These are phyloP conservation scores for Phlogophora meticulosa DNA, from an alignment of 2,888 invertebrate species.

Conservation along the genomic window DNA sequence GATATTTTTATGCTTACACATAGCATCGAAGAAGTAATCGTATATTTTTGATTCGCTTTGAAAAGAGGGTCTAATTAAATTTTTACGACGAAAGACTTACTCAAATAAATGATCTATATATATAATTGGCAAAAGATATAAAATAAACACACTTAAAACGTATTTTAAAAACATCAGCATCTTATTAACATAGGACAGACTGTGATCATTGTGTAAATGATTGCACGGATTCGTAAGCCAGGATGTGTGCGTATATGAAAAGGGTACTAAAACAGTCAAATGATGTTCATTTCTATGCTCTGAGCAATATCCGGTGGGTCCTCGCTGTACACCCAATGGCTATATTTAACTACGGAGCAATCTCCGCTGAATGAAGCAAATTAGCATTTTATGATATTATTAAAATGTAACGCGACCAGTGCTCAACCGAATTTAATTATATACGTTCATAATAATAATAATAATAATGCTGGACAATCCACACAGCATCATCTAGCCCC, in stretches of 20 bases:
- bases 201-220: conserved; percentile 68
- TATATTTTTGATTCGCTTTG: conserved; percentile 27
- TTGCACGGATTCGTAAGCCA: conserved; percentile 62
- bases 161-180: conserved; percentile 25
- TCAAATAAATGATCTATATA: conserved; percentile 19
- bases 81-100: conserved; percentile 18
- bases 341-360: conserved; percentile 70
- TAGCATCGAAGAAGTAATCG: conserved; percentile 4
- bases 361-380: conserved; percentile 67
- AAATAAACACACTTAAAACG: background rate
- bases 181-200: conserved; percentile 42
- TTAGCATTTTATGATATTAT: conserved; percentile 56
- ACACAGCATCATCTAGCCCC: no score
- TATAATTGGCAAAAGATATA: conserved; percentile 7
- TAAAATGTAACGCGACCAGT: conserved; percentile 37
- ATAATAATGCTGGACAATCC: no score
- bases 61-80: conserved; percentile 34
- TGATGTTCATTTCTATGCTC: conserved; percentile 74
- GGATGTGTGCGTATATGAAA: conserved; percentile 64
- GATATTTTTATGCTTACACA: conserved; percentile 47
- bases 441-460: conserved; percentile 45
- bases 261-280: conserved; percentile 70
- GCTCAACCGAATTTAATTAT: conserved; percentile 32
- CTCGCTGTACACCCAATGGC: conserved; percentile 60
- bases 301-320: conserved; percentile 77